phyloP scores from a whole-genome alignment of 2,888 invertebrate genomes.

The Limnephilus lunatus region DNA sequence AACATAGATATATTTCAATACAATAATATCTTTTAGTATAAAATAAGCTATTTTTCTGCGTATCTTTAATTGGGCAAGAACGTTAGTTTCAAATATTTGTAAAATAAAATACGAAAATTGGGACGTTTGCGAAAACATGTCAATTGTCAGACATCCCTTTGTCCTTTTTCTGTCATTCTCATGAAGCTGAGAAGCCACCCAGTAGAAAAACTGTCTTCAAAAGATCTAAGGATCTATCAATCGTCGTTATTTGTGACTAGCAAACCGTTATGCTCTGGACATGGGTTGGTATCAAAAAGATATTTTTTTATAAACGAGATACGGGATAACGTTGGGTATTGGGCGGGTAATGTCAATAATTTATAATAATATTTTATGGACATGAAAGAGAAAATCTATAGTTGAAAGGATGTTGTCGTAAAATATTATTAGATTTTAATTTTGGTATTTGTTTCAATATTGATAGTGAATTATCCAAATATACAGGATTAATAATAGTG shows the following conservation, averaged over 20 bases:
- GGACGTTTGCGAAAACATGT: conserved; percentile 11
- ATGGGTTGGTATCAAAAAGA: not conserved
- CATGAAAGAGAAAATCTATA: not conserved
- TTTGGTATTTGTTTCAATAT: not conserved
- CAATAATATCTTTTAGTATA: not conserved
- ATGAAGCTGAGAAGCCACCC: not conserved
- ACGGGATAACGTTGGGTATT: not conserved
- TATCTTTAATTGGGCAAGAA: not conserved
- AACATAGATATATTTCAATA: too few species aligned
- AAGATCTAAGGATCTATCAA: conserved; percentile 49
- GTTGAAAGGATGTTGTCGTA: not conserved
- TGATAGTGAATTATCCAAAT: not conserved
- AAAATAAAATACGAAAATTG: not conserved
- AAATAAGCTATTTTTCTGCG: not conserved
- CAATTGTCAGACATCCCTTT: conserved; percentile 39
- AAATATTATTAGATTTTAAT: not conserved
- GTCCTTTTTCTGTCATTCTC: conserved; percentile 41
- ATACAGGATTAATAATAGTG: not conserved
- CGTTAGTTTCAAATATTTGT: not conserved
- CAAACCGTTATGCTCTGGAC: conserved; percentile 45
- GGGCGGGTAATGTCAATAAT: not conserved
- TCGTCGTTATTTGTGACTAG: conserved; percentile 51
- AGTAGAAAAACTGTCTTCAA: conserved; percentile 39
- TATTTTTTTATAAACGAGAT: not conserved
- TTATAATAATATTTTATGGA: not conserved